These are phyloP conservation scores for Perdita meconis DNA, from an alignment of 2,888 invertebrate genomes.

Conservation along the genomic window DNA sequence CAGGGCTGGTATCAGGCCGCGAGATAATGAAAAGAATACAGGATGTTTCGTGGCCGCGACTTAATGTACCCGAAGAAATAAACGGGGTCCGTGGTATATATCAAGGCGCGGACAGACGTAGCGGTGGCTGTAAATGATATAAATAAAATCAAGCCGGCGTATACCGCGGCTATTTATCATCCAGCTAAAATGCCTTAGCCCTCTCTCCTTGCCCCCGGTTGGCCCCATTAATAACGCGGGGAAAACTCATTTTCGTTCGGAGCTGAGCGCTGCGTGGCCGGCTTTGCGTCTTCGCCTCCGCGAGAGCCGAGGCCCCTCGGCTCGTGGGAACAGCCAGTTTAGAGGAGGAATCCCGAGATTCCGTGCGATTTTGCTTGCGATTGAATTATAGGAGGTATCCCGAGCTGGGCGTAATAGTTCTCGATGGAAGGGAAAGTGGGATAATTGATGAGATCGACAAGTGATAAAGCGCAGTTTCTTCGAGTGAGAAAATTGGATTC, in stretches of 20 bases:
- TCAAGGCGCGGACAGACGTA: constrained; percentile 68
- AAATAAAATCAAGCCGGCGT: constrained; percentile 77
- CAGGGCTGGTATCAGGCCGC: constrained; percentile 46
- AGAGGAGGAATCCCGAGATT: constrained; percentile 41
- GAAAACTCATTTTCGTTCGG: constrained; percentile 72
- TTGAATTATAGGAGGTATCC: constrained; percentile 39
- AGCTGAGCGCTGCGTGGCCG: constrained; percentile 31
- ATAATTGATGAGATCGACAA: constrained; percentile 48
- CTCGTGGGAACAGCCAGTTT: constrained; percentile 42
- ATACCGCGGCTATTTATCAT: constrained; percentile 76
- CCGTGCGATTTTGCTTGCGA: constrained; percentile 35
- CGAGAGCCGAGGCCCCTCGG: constrained; percentile 5
- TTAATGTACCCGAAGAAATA: constrained; percentile 74
- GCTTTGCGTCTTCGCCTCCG: constrained; percentile 23
- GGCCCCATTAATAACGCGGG: constrained; percentile 71
- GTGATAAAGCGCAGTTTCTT: constrained; percentile 19
- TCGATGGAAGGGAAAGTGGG: constrained; percentile 26
- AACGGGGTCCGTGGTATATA: constrained; percentile 67
- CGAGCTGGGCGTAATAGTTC: constrained; percentile 11
- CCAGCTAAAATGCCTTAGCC: constrained; percentile 69
- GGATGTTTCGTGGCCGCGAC: constrained; percentile 58
- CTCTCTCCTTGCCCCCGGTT: constrained; percentile 45
- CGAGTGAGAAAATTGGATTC: constrained; percentile 4
- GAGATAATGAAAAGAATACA: constrained; percentile 57
- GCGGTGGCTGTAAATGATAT: constrained; percentile 75